Evolutionary conservation across 1,140 invertebrate species (phyloP), one percentile per base, ranked within the genome.

Genomic region (Eueides isabella): DNA sequence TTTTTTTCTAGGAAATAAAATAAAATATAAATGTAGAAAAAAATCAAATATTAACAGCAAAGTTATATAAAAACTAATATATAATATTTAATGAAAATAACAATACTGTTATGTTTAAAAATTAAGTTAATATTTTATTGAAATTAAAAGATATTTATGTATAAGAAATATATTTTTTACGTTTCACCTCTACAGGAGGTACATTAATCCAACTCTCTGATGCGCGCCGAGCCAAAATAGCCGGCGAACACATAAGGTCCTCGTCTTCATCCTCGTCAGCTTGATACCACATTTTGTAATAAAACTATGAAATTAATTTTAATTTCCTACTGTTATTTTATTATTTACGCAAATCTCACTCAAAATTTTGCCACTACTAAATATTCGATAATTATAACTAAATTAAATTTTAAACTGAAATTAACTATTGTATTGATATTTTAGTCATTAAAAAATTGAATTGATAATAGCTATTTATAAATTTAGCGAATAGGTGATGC

Each of bases 171-270:
- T 55, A 48, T 48, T 16, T 48, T 55, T 55, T 55, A 26, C 48
- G 12, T 61, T 66, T 76, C 96, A 97, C 97, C 97, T 97, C 96
- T 61, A 97, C 95, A 35, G 96, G 97, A 82, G 97, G 96, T 64
- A 97, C 96, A 74, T 96, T 96, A 70, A 97, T 97, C 97, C 97
- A 97, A 84, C 96, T 97, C 83, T 97, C 97, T 16, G 96, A 97
- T 29, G 97, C 97, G 67, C 97, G 93, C 55, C 97, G 94, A 55
- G 97, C 97, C 94, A 97, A 95, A 55, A 97, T 94, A 44, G 97
- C 97, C 55, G 97, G 97, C 78, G 97, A 97, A 93, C 96, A 97
- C 94, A 97, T 94, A 78, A 97, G 94, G 80, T 97, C 96, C 88
- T 97, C 97, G 80, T 97, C 97, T 87, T 97, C 97, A 33, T 96